These are phyloP conservation scores for Tylochromis polylepis DNA, from an alignment of 2,113 vertebrate species.

Conservation along the genomic window DNA sequence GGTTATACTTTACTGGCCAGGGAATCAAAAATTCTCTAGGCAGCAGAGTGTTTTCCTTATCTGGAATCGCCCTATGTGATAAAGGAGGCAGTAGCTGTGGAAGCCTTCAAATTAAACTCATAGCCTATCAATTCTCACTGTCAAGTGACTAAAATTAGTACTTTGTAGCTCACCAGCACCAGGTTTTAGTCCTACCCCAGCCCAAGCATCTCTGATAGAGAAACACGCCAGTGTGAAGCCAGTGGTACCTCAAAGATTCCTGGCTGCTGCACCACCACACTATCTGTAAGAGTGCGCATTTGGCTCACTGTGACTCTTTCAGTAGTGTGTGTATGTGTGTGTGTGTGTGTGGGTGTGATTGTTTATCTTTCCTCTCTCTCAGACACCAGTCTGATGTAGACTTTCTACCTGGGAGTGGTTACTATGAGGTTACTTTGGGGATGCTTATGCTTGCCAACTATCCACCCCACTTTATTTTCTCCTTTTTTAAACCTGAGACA, in stretches of 20 bases:
- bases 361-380: slow-evolving; percentile 5
- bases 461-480: neutral
- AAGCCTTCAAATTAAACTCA: slow-evolving; percentile 42
- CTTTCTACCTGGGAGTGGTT: neutral
- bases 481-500: neutral
- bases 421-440: neutral
- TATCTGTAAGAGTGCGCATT: slow-evolving; percentile 3
- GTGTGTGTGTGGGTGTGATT: neutral
- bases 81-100: slow-evolving; percentile 36
- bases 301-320: neutral
- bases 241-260: neutral
- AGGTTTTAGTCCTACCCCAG: neutral
- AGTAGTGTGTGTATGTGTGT: neutral
- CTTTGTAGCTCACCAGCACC: neutral
- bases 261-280: neutral
- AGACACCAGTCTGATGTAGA: neutral
- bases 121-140: slow-evolving; percentile 33
- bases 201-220: neutral
- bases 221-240: neutral
- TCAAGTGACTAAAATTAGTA: slow-evolving; percentile 13
- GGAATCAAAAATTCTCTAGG: slow-evolving; percentile 8
- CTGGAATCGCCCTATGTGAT: neutral
- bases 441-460: neutral
- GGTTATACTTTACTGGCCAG: neutral
- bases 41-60: slow-evolving; percentile 1